Percentiles rank a stretch among this genome's conserved stretches.
Conservation (phyloP, 2,797 vertebrate species). For the Lutjanus campechanus region DNA sequence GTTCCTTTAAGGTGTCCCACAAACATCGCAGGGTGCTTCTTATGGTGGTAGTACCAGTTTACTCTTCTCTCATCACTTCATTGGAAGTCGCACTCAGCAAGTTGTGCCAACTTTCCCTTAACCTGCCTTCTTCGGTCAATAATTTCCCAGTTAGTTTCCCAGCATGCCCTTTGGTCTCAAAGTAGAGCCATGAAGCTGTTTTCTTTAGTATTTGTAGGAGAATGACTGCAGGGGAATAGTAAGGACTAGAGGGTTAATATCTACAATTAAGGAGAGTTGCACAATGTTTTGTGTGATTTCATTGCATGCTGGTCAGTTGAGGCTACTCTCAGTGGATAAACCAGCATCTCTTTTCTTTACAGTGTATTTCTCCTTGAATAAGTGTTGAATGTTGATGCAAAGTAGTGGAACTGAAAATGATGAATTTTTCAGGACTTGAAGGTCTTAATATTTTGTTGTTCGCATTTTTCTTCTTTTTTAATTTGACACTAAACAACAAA, state of each 20-base stretch:
- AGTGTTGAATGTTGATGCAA: not conserved
- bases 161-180: conserved; percentile 13
- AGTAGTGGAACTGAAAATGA: not conserved
- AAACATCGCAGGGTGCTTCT: not conserved
- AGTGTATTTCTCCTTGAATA: not conserved
- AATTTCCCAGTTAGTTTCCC: conserved; percentile 31
- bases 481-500: not conserved
- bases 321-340: not conserved
- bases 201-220: not conserved
- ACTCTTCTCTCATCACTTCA: too few species aligned
- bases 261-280: not conserved
- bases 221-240: not conserved
- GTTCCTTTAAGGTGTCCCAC: too few species aligned
- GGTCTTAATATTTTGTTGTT: not conserved
- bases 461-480: not conserved
- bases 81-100: not conserved
- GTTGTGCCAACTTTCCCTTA: not conserved
- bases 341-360: not conserved
- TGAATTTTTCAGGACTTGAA: not conserved
- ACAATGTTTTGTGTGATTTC: too few species aligned
- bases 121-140: conserved; percentile 13
- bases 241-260: not conserved
- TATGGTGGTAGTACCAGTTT: not conserved
- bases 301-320: not conserved
- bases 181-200: not conserved